Evolutionary conservation across 2,888 invertebrate species (phyloP), one percentile per base, ranked within the genome.

Genomic region (Chalcosyrphus nemorum): DNA sequence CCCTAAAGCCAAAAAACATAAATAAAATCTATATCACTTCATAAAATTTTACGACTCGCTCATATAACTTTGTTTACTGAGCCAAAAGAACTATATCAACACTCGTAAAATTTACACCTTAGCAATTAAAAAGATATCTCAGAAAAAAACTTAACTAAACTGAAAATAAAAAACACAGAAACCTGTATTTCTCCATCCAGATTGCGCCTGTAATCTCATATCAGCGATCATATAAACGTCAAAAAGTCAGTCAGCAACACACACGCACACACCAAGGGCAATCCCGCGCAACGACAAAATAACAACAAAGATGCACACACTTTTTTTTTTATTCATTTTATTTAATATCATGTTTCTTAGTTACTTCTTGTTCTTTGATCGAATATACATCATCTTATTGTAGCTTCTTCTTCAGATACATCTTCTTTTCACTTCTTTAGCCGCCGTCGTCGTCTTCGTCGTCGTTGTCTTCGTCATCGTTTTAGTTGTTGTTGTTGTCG

Each of bases 181-280:
- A 38, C 35, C 38, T 57, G 24, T 45, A 24, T 54, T 29, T 41
- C n/a, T n/a, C 27, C n/a, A 52, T 29, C 11, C 24, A 11, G n/a
- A 17, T 21, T 52, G n/a, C 52, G 19, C 47, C 52, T 74, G 21
- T 78, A 84, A 84, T 84, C 82, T 78, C 72, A 82, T 77, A 82
- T 77, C 77, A 77, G 24, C 32, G 50, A 68, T 77, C 77, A 43
- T 66, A 82, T 77, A 77, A 82, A 63, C 72, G 82, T 72, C 82
- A 65, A 84, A 59, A 84, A 70, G 74, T 80, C 74, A 80, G 72
- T 68, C 78, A 84, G 70, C 68, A 38, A n/a, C n/a, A n/a, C n/a
- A n/a, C n/a, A 24, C 24, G 24, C 24, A 24, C 24, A 77, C 71
- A 77, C 45, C 15, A 35, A 24, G 15, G 19, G 71, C 54, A 61